Conservation (phyloP, 1,140 invertebrate species). For the Holcopasites calliopsidis region DNA sequence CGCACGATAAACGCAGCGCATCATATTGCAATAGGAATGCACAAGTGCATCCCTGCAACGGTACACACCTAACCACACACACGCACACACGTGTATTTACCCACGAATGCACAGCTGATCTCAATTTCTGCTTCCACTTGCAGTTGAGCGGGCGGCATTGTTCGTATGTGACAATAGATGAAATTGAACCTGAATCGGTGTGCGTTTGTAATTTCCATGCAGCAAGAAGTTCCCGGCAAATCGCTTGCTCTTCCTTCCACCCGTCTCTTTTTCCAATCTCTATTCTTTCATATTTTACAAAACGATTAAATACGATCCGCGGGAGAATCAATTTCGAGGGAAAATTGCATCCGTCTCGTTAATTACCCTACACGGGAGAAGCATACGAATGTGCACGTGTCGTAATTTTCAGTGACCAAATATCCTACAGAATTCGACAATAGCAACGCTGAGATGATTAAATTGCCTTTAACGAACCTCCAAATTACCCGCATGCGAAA, state of each 20-base stretch:
- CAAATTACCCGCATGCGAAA: not conserved
- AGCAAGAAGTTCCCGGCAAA: constrained; percentile 18
- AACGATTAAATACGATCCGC: not conserved
- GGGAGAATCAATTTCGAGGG: not conserved
- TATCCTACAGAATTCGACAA: not conserved
- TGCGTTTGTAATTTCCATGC: constrained; percentile 41
- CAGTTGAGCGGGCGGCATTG: constrained; percentile 45
- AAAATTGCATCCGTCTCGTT: not conserved
- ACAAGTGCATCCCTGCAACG: constrained; percentile 8
- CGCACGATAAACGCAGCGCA: not conserved
- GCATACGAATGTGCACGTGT: not conserved
- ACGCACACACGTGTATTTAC: not conserved
- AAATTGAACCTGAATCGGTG: constrained; percentile 40
- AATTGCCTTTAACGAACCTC: not conserved
- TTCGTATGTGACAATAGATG: constrained; percentile 40
- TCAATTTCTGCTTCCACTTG: constrained; percentile 41
- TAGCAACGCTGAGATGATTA: not conserved
- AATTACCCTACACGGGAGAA: not conserved
- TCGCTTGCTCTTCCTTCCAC: not conserved
- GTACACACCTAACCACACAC: constrained; percentile 8
- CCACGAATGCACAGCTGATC: constrained; percentile 15
- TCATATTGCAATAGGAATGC: constrained; percentile 18
- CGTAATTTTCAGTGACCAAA: not conserved
- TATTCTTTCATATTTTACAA: not conserved
- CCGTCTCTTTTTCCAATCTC: not conserved